Evolutionary conservation across 2,797 vertebrate species (phyloP).

Genomic region (Xiphophorus birchmanni): DNA sequence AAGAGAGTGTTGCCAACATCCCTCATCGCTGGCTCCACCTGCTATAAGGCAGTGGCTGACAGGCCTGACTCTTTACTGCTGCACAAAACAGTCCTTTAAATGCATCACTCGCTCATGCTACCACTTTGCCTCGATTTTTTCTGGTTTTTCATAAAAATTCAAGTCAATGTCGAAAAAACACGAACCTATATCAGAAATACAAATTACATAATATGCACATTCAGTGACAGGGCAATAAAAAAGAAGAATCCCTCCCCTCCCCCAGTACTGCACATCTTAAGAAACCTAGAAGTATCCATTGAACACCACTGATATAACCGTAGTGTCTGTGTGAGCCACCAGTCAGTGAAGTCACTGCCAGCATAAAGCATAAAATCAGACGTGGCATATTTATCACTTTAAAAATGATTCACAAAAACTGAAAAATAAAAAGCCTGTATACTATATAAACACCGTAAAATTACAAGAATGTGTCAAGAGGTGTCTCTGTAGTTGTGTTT

Average conservation of each 20-base stretch:
- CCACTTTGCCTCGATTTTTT: neutral
- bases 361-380: neutral
- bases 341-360: neutral
- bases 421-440: neutral
- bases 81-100: neutral
- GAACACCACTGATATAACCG: no score
- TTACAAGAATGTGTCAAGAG: neutral
- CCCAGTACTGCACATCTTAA: neutral
- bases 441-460: neutral
- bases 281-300: neutral
- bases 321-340: neutral
- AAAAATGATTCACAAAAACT: neutral
- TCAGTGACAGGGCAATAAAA: conserved; percentile 13
- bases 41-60: neutral
- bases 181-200: neutral
- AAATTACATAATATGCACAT: neutral
- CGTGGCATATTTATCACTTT: neutral
- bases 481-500: neutral
- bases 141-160: neutral
- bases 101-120: neutral
- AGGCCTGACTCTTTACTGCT: neutral
- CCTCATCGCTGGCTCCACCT: neutral
- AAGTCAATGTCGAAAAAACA: neutral
- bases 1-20: neutral
- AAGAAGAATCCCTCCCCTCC: neutral